phyloP scores from a whole-genome alignment of 2,888 invertebrate genomes.

The Bursaphelenchus okinawaensis region DNA sequence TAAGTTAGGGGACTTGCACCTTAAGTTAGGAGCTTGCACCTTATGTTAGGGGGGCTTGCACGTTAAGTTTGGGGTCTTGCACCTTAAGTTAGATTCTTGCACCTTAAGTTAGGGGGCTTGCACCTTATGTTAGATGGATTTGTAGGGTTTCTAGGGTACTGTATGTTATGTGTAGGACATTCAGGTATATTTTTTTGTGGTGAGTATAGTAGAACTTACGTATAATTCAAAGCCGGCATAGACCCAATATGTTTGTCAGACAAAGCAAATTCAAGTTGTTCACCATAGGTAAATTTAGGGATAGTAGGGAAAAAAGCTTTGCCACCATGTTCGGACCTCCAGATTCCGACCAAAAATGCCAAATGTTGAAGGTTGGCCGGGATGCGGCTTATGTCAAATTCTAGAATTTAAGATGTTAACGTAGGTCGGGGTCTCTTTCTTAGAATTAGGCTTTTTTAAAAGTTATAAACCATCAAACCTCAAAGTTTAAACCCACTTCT shows the following conservation, averaged over 20 bases:
- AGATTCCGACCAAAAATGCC: slow-evolving; percentile 52
- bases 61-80: too few species aligned
- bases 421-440: too few species aligned
- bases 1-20: too few species aligned
- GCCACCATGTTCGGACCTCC: slow-evolving; percentile 55
- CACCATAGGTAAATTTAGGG: slow-evolving; percentile 50
- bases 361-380: slow-evolving; percentile 45
- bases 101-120: too few species aligned
- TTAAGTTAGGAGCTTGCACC: too few species aligned
- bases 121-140: too few species aligned
- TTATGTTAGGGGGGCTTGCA: too few species aligned
- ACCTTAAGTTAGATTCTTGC: too few species aligned
- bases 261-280: slow-evolving; percentile 54
- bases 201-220: slow-evolving; percentile 36
- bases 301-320: slow-evolving; percentile 28
- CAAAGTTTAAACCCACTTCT: slow-evolving; percentile 38
- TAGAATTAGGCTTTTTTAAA: too few species aligned
- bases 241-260: slow-evolving; percentile 44
- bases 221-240: slow-evolving; percentile 54
- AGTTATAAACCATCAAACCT: too few species aligned
- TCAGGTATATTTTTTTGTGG: too few species aligned
- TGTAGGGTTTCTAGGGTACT: background rate
- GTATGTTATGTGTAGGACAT: background rate
- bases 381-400: slow-evolving; percentile 46
- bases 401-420: too few species aligned